Conservation (phyloP, 2,888 invertebrate genomes). For the Hyles lineata region DNA sequence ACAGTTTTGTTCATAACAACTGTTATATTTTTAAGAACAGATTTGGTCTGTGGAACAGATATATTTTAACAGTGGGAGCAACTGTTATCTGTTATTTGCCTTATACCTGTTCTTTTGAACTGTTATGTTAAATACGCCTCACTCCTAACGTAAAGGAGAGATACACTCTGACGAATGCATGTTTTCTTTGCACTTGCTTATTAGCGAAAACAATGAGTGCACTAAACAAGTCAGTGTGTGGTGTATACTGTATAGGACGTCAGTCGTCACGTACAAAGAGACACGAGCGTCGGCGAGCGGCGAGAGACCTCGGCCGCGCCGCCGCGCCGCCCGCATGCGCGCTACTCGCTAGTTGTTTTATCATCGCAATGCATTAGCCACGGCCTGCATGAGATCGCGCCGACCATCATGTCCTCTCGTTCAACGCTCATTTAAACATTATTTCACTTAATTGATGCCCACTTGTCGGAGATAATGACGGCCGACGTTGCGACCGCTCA, state of each 20-base stretch:
- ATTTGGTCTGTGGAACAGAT: too few species aligned
- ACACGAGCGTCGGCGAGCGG: background rate
- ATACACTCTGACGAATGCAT: background rate
- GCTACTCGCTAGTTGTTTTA: constrained; percentile 45
- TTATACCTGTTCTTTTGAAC: too few species aligned
- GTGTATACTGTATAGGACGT: background rate
- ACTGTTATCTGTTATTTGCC: too few species aligned
- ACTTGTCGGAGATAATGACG: constrained; percentile 38
- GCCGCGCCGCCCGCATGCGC: constrained; percentile 40
- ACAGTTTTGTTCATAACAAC: too few species aligned
- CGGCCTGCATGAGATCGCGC: constrained; percentile 43
- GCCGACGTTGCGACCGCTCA: constrained; percentile 34
- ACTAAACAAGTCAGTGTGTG: background rate
- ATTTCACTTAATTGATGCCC: constrained; percentile 36
- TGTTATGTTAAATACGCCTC: too few species aligned
- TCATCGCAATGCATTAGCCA: constrained; percentile 50
- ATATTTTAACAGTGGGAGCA: too few species aligned
- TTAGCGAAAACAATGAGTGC: constrained; percentile 8
- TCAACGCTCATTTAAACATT: constrained; percentile 42
- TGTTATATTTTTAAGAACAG: too few species aligned
- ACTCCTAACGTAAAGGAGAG: background rate
- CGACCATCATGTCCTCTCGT: constrained; percentile 41
- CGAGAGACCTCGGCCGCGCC: constrained; percentile 39
- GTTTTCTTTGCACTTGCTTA: constrained; percentile 2
- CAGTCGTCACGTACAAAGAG: constrained; percentile 11